A percentile compares a stretch with the other conserved stretches of the same genome.
These are phyloP conservation scores for Tetraodon nigroviridis DNA, from an alignment of 2,113 vertebrate genomes.

Conservation along the genomic window DNA sequence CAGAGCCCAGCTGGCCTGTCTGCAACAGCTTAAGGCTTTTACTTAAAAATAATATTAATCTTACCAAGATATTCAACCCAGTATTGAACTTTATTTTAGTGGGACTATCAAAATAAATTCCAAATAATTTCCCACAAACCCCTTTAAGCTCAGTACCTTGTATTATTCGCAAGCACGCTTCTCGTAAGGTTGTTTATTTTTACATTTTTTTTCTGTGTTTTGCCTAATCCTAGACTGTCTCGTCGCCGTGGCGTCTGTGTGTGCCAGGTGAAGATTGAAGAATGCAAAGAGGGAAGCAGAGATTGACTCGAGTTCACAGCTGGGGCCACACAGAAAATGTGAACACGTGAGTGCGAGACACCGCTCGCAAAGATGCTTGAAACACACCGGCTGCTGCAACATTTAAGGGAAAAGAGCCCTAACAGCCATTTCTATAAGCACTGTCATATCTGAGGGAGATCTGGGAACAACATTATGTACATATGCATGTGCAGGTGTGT, in stretches of 20 bases:
- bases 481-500: slow-evolving; percentile 50
- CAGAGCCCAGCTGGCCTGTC: slow-evolving; percentile 50
- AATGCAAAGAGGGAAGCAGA: slow-evolving; percentile 24
- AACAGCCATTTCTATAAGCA: slow-evolving; percentile 18
- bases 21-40: slow-evolving; percentile 33
- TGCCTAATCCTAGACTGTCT: background rate
- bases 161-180: background rate
- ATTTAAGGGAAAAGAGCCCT: slow-evolving; percentile 2
- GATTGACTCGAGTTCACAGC: slow-evolving; percentile 40
- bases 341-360: slow-evolving; percentile 16
- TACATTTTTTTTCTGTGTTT: background rate
- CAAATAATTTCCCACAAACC: background rate
- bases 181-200: background rate
- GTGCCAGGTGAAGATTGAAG: slow-evolving; percentile 34
- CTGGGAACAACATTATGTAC: slow-evolving; percentile 37
- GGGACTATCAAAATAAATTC: slow-evolving; percentile 7
- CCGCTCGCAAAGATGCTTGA: slow-evolving; percentile 16
- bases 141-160: background rate
- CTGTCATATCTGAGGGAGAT: slow-evolving; percentile 32
- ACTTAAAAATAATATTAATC: slow-evolving; percentile 47
- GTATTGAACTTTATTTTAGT: slow-evolving; percentile 28
- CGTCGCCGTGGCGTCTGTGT: background rate
- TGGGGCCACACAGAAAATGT: slow-evolving; percentile 38
- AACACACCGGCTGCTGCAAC: slow-evolving; percentile 12
- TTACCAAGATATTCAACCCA: slow-evolving; percentile 31